A percentile compares a stretch with the other conserved stretches of the same genome.
Evolutionary conservation across 1,140 invertebrate genomes (phyloP).

Genomic region (Drosophila persimilis): DNA sequence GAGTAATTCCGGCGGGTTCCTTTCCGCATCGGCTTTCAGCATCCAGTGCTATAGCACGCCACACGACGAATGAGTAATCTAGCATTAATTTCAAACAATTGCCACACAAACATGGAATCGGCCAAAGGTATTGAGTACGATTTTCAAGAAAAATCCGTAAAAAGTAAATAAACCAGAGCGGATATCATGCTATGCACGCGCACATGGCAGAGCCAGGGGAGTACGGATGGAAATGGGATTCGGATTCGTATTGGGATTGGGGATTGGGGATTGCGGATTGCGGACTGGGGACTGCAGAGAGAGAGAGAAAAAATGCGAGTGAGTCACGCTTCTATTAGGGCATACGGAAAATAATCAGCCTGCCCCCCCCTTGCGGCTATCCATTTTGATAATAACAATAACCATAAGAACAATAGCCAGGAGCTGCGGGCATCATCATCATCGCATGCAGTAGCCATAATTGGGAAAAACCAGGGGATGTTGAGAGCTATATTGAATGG

Average conservation of each 20-base stretch:
- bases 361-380: neutral
- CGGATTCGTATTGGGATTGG: neutral
- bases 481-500: conserved; percentile 20
- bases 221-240: conserved; percentile 1
- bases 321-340: conserved; percentile 58
- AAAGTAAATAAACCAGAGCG: conserved; percentile 57
- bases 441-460: conserved; percentile 21
- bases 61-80: conserved; percentile 59
- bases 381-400: conserved; percentile 20
- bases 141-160: conserved; percentile 39
- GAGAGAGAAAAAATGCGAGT: conserved; percentile 22
- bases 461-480: conserved; percentile 45
- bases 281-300: too few relatives aligned
- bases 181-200: conserved; percentile 41
- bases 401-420: conserved; percentile 13
- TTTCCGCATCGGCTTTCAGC: conserved; percentile 28
- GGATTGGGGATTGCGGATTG: too few relatives aligned
- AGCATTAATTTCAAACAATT: conserved; percentile 58
- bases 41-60: conserved; percentile 9
- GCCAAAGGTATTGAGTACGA: conserved; percentile 28
- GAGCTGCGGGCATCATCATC: conserved; percentile 22
- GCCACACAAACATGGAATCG: conserved; percentile 25
- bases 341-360: conserved; percentile 11
- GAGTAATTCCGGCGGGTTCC: conserved; percentile 39
- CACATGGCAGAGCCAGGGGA: neutral